phyloP scores from a whole-genome alignment of 2,797 vertebrate genomes.

The Anas bernieri region DNA sequence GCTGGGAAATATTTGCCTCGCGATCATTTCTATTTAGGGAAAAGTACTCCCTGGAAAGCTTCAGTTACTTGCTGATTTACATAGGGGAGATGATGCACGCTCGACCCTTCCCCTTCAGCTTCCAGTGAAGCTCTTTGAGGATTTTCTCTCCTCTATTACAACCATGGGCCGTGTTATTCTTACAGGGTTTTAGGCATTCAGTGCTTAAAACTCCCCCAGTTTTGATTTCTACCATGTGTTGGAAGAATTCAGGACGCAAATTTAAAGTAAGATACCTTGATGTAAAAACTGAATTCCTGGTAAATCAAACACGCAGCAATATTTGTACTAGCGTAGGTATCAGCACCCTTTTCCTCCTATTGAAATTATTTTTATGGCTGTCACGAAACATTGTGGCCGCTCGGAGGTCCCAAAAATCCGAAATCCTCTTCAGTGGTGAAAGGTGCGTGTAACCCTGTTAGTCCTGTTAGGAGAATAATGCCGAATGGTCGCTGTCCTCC shows the following conservation, averaged over 20 bases:
- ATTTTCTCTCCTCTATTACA: not conserved
- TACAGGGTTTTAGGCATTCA: not conserved
- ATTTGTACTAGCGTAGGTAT: not conserved
- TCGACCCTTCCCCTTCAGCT: not conserved
- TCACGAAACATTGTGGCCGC: not conserved
- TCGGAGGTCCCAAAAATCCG: not conserved
- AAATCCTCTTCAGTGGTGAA: not conserved
- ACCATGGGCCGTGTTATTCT: constrained; percentile 26
- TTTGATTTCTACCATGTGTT: constrained; percentile 44
- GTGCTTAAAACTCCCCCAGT: not conserved
- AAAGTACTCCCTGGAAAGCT: not conserved
- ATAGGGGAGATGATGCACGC: not conserved
- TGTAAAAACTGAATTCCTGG: not conserved
- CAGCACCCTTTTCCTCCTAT: not conserved
- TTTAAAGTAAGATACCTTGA: not conserved
- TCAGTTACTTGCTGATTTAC: not conserved
- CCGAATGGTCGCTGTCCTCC: not conserved
- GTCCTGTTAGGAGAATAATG: not conserved
- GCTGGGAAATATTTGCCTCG: not conserved
- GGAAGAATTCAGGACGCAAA: constrained; percentile 14
- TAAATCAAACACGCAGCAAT: not conserved
- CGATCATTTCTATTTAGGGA: not conserved
- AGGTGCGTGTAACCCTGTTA: not conserved
- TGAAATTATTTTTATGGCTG: not conserved
- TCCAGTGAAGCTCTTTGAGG: not conserved